phyloP scores from a whole-genome alignment of 64 coral and sea anemone genomes.

The Pocillopora verrucosa region DNA sequence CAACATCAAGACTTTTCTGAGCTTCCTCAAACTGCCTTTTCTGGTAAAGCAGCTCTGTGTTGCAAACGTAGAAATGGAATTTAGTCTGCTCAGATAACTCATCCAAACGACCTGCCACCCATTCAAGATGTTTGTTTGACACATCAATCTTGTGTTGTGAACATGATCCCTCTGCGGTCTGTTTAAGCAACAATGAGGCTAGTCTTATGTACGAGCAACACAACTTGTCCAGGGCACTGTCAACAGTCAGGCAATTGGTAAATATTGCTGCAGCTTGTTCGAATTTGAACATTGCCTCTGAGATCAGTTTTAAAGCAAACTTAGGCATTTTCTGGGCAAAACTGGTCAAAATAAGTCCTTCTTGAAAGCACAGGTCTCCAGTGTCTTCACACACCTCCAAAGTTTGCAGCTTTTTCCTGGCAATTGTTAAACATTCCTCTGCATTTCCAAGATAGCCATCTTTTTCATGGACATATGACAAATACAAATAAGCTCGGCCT shows the following conservation, averaged over 20 bases:
- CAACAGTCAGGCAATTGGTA: constrained; percentile 34
- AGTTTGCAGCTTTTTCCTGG: constrained; percentile 74
- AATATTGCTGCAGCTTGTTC: constrained; percentile 62
- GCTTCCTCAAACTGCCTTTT: constrained; percentile 60
- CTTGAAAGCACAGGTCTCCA: constrained; percentile 84
- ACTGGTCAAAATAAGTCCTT: constrained; percentile 73
- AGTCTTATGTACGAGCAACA: constrained; percentile 63
- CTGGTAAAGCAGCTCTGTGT: constrained; percentile 49
- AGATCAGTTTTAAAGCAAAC: constrained; percentile 71
- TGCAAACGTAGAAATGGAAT: constrained; percentile 70
- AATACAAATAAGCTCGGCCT: constrained; percentile 78
- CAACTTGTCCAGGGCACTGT: constrained; percentile 55
- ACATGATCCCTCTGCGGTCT: background rate
- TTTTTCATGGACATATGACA: constrained; percentile 84
- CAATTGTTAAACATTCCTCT: constrained; percentile 87
- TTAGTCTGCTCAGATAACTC: constrained; percentile 67
- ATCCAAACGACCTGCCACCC: constrained; percentile 30
- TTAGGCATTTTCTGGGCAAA: constrained; percentile 83
- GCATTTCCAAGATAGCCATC: constrained; percentile 85
- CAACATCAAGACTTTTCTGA: constrained; percentile 43
- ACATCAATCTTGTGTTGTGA: constrained; percentile 1
- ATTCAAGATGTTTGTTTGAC: constrained; percentile 36
- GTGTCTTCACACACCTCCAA: constrained; percentile 79
- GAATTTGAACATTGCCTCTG: constrained; percentile 81
- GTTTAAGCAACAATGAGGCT: constrained; percentile 59